Base-by-base conservation (phyloP, 2,113 vertebrate genomes). In the Neolamprologus brichardi region DNA sequence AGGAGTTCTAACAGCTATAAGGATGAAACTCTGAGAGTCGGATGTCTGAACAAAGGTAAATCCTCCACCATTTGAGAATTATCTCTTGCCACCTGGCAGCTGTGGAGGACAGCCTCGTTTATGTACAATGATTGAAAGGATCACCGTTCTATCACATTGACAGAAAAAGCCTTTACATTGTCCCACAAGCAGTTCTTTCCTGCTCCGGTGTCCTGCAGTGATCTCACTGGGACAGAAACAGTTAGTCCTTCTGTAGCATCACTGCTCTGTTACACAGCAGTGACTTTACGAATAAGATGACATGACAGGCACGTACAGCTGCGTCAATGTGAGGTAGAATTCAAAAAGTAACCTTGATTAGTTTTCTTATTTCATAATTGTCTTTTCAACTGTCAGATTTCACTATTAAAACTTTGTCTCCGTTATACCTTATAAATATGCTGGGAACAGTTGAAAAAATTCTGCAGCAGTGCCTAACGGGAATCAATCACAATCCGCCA, bases 171-270 rank as follows among this genome's bases (percentile, higher is more conserved):
- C 44, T 14, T 54, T 25, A 44, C 67, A 75, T 7, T 37, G 51
- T 44, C 86, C 72, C 82, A 83, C 30, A 80, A 56, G 82, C 79
- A 30, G 64, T 58, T 82, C 34, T 84, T 77, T 39, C 41, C 58
- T 84, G 58, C 34, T 79, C 52, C 18, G 10, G 46, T 89, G 86
- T 83, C 86, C 83, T 46, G 23, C 37, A 39, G 70, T 20, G 37
- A 51, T 82, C 81, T 58, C 85, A 84, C 52, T 81, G 39, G 87
- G 77, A 77, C 83, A 83, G 85, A 83, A 83, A 86, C 13, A 90
- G 13, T 70, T 81, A 72, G 17, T 51, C 78, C 30, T 46, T 44
- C 39, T 28, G 41, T 2, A 49, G 41, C 13, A 81, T 28, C 82
- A n/a, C 15, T 30, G 67, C 46, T 46, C 32, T 58, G 32, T 30